Percentiles rank a stretch among this genome's conserved stretches.
phyloP scores from a whole-genome alignment of 2,797 vertebrate genomes.

The Leucoraja ocellata region DNA sequence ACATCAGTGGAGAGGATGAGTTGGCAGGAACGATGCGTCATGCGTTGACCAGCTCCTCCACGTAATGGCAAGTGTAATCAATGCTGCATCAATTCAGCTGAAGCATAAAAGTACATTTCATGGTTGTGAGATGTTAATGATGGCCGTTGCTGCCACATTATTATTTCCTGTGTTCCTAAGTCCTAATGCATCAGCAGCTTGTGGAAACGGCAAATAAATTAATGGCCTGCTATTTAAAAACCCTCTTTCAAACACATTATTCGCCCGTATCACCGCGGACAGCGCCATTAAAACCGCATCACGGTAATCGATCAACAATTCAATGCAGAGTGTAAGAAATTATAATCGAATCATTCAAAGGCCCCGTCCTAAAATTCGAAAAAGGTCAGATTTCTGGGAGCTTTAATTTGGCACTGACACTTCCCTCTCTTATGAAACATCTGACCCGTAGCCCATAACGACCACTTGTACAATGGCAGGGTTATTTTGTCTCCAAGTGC shows the following conservation, averaged over 20 bases:
- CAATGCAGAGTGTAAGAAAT: too few relatives aligned
- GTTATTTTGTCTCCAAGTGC: not conserved
- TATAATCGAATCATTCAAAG: not conserved
- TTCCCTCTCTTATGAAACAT: not conserved
- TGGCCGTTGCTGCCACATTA: not conserved
- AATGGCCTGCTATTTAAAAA: conserved; percentile 18
- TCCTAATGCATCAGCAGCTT: conserved; percentile 18
- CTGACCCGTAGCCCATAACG: not conserved
- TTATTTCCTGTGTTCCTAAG: not conserved
- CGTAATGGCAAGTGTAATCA: conserved; percentile 9
- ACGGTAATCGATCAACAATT: conserved; percentile 19
- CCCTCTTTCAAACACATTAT: conserved; percentile 28
- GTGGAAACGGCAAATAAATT: conserved; percentile 17
- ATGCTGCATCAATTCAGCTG: conserved; percentile 26
- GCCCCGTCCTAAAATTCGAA: not conserved
- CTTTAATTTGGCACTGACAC: not conserved
- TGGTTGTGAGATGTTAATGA: conserved; percentile 11
- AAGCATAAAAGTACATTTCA: conserved; percentile 20
- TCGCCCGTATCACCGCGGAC: not conserved
- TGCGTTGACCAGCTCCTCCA: conserved; percentile 1
- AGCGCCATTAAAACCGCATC: conserved; percentile 33
- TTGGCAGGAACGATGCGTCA: not conserved
- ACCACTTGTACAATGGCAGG: not conserved
- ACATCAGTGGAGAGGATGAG: conserved; percentile 9
- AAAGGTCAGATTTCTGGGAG: not conserved